Evolutionary conservation across 2,888 invertebrate genomes (phyloP), one percentile per base, ranked within the genome.

Genomic region (Gandaritis pyraliata): DNA sequence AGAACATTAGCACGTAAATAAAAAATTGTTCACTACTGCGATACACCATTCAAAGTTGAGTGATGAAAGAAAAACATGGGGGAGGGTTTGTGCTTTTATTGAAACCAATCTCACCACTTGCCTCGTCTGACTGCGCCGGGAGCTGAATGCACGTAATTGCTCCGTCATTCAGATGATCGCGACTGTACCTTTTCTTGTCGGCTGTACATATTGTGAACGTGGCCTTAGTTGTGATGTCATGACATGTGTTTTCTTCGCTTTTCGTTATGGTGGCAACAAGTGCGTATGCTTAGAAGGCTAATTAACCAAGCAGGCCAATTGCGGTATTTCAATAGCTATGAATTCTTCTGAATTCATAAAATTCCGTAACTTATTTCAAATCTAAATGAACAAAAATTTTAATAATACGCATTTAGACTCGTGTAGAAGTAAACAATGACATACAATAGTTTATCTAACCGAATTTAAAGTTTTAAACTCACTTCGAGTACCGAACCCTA

Each of bases 41-140:
- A 85, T 87, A 87, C 86, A 76, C 83, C 87, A 83, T 90, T 87
- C 88, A 86, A 79, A 81, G 83, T 84, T 80, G 75, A 84, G 81
- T 82, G 90, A 88, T 88, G 88, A 90, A 90, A 90, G 90, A 90
- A 90, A 89, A 91, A 91, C 90, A 88, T 83, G 85, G 88, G 85
- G 86, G 86, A 80, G 87, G 86, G 84, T 81, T 81, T 88, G 89
- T 82, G 86, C 89, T 90, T 91, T 90, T 91, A 90, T 92, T 89
- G 89, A 88, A 90, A 90, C 89, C 90, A 88, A 92, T 92, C 90
- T 87, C 86, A 83, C 81, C 90, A 89, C 88, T 90, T 89, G 89
- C 83, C 85, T 80, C 85, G 83, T 77, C 86, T 86, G 85, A 85
- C 88, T 89, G 85, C 83, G 83, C 85, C 78, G 77, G 73, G 78